Evolutionary conservation across 2,888 invertebrate species (phyloP).

Genomic region (Ochropleura plecta): DNA sequence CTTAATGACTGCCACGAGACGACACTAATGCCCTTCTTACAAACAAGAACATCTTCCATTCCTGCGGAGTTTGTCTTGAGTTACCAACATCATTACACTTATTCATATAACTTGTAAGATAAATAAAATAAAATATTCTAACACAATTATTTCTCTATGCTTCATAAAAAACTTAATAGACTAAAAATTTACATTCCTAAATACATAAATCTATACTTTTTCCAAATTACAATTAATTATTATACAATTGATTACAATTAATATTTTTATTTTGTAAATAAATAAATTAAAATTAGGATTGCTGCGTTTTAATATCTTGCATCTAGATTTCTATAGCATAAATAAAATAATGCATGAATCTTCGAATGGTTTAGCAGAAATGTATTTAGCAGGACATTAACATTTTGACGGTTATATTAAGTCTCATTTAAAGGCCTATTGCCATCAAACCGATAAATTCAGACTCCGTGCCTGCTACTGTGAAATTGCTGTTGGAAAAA

Average conservation of each 20-base stretch:
- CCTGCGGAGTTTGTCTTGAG: neutral
- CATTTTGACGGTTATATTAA: neutral
- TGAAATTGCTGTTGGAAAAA: neutral
- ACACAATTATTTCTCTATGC: no score
- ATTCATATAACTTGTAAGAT: neutral
- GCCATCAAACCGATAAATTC: neutral
- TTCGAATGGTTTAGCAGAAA: no score
- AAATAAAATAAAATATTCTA: no score
- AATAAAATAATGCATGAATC: neutral
- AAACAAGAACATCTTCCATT: neutral
- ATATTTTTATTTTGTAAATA: no score
- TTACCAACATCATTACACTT: neutral
- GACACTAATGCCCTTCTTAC: neutral
- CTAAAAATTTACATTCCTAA: no score
- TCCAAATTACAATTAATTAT: no score
- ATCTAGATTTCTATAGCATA: neutral
- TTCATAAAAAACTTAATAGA: no score
- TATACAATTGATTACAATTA: no score
- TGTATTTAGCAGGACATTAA: no score
- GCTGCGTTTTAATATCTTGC: no score
- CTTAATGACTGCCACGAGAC: slow-evolving; percentile 9
- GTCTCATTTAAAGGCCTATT: neutral
- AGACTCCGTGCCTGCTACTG: neutral
- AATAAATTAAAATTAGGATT: no score
- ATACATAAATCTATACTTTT: no score